Evolutionary conservation across 1,140 invertebrate genomes (phyloP), one percentile per base, ranked within the genome.

Genomic region (Leucophenga varia): DNA sequence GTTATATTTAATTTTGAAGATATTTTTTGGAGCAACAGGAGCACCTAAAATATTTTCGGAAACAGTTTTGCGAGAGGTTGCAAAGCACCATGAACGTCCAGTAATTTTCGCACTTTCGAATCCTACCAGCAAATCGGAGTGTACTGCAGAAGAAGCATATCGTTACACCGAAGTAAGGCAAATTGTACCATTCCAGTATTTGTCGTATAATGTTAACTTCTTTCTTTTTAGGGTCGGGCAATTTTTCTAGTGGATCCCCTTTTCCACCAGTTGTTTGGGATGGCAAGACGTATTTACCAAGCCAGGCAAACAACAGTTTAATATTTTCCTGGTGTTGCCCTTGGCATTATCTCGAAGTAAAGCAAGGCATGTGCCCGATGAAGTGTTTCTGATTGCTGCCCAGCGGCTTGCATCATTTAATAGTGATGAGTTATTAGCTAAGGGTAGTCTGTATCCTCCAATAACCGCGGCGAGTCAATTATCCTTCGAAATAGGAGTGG

Each of bases 271-370:
- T 95, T 17, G 84, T 80, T 9, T 81, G 84, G 28, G 84, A 92
- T 46, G 90, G 89, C 0, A 85, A 88, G 59, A 86, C 83, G 9
- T 88, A 82, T 63, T 74, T 85, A 65, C 92, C 95, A 1, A 95
- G 95, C 1, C 95, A 98, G 78, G 93, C 93, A 47, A 98, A 98
- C 77, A 98, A 98, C 78, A 88, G 94, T 1, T 98, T 97, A 77
- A 95, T 96, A n/a, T 59, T 97, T 97, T 81, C 95, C 95, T 13
- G 95, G 94, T 18, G 84, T 97, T 12, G 93, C 90, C 14, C 79
- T 97, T 4, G 95, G 88, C 36, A 87, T 89, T 21, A 86, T 97
- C 43, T 85, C 60, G 84, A 86, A 30, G 89, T 90, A 40, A 87
- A 95, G 72, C 80, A 86, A 56, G 87, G 84, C 54, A 94, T 97